Conservation (phyloP, 2,797 vertebrate genomes). For the Acrossocheilus fasciatus region DNA sequence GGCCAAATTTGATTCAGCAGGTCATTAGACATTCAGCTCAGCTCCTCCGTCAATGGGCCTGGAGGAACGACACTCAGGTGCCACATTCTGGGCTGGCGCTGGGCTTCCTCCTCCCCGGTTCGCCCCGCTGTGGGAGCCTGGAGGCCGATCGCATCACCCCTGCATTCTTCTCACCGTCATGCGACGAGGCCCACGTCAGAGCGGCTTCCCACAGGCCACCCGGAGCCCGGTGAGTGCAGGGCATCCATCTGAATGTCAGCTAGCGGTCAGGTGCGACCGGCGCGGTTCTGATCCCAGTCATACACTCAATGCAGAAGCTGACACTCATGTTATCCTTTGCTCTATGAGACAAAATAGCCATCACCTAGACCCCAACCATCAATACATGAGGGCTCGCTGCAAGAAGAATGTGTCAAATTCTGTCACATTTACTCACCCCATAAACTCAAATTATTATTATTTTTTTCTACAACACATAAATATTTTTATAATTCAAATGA, state of each 20-base stretch:
- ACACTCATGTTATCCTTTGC: conserved; percentile 63
- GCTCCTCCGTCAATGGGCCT: conserved; percentile 82
- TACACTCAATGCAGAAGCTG: conserved; percentile 26
- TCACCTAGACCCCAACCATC: not conserved
- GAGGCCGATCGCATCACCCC: conserved; percentile 38
- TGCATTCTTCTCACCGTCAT: conserved; percentile 88
- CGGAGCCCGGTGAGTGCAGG: conserved; percentile 35
- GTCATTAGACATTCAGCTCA: conserved; percentile 88
- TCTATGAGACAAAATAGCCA: not conserved
- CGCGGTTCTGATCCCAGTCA: conserved; percentile 70
- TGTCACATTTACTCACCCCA: not conserved
- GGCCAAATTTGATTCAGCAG: conserved; percentile 87
- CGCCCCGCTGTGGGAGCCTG: conserved; percentile 19
- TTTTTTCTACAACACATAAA: not conserved
- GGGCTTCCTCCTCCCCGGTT: conserved; percentile 82
- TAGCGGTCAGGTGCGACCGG: conserved; percentile 84
- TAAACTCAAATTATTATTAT: not conserved
- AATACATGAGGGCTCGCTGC: not conserved
- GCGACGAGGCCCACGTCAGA: conserved; percentile 85
- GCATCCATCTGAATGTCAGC: conserved; percentile 78
- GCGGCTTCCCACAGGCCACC: conserved; percentile 76
- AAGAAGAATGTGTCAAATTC: not conserved
- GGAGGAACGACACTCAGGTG: conserved; percentile 83
- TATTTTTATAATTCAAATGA: not conserved
- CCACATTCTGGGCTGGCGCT: conserved; percentile 86